Conservation (phyloP, 1,140 invertebrate species). For the Aleiodes sp. region DNA sequence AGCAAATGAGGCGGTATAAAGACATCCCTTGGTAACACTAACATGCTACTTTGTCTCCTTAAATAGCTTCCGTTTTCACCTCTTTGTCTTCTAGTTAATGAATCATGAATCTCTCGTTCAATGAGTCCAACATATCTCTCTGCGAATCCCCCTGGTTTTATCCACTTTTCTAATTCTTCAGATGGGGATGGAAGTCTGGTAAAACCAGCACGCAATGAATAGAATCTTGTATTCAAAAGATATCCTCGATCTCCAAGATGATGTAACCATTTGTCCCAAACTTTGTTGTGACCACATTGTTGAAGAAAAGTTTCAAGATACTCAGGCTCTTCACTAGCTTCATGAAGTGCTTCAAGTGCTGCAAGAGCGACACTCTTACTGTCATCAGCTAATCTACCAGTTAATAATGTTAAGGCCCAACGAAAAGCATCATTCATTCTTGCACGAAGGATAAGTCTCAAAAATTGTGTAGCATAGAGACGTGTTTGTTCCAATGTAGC, state of each 20-base stretch:
- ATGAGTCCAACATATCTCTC: constrained; percentile 85
- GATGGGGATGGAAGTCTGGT: constrained; percentile 54
- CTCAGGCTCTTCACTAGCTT: constrained; percentile 88
- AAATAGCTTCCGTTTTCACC: constrained; percentile 83
- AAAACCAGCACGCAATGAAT: constrained; percentile 80
- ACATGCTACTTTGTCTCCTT: constrained; percentile 65
- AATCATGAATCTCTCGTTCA: constrained; percentile 87
- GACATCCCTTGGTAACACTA: constrained; percentile 66
- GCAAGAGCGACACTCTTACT: constrained; percentile 79
- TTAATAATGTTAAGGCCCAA: constrained; percentile 87
- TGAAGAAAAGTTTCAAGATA: constrained; percentile 79
- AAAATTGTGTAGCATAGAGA: constrained; percentile 89
- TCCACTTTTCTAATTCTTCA: constrained; percentile 63
- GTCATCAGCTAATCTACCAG: constrained; percentile 83
- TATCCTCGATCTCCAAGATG: constrained; percentile 86
- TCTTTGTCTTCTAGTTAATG: constrained; percentile 84
- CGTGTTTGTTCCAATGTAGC: constrained; percentile 79
- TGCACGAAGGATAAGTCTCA: constrained; percentile 84
- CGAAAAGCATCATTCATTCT: constrained; percentile 64
- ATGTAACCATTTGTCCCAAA: constrained; percentile 66
- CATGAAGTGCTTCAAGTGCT: constrained; percentile 87
- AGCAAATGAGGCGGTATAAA: constrained; percentile 88
- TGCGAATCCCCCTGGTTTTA: constrained; percentile 55
- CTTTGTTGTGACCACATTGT: constrained; percentile 40
- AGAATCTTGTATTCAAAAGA: constrained; percentile 82